Evolutionary conservation across 2,797 vertebrate genomes (phyloP).

Genomic region (Stomatorhinus walkeri): DNA sequence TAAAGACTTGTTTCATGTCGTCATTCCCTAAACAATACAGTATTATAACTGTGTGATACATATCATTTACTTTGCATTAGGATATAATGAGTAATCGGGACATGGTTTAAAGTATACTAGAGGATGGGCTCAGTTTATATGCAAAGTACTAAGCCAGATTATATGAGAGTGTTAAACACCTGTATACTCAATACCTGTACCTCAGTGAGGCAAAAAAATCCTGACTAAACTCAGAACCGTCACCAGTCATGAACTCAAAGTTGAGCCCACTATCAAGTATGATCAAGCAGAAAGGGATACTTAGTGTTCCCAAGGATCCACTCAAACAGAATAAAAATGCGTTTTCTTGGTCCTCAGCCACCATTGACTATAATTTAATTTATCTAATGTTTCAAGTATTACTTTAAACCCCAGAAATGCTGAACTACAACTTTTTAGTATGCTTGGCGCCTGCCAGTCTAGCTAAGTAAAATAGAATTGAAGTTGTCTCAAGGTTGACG

Average conservation of each 20-base stretch:
- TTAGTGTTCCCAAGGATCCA: slow-evolving; percentile 26
- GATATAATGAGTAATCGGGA: neutral
- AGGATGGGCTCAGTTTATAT: neutral
- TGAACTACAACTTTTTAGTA: slow-evolving; percentile 50
- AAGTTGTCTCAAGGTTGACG: neutral
- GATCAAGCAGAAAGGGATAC: neutral
- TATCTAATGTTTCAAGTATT: slow-evolving; percentile 50
- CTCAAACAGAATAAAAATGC: slow-evolving; percentile 30
- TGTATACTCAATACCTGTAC: neutral
- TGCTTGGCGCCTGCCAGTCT: slow-evolving; percentile 47
- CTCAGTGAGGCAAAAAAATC: neutral
- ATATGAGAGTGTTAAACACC: neutral
- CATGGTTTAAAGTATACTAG: neutral
- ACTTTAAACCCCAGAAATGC: slow-evolving; percentile 51
- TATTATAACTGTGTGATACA: neutral
- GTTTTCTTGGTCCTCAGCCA: slow-evolving; percentile 42
- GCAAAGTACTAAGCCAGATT: neutral
- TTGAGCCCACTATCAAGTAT: slow-evolving; percentile 4
- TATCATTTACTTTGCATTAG: neutral
- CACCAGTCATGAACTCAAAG: neutral
- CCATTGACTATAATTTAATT: slow-evolving; percentile 50
- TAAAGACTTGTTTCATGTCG: neutral
- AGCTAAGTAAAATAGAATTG: neutral
- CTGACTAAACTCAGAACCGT: neutral
- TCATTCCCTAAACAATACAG: neutral